A percentile compares a stretch with the other conserved stretches of the same genome.
phyloP scores from a whole-genome alignment of 2,113 vertebrate species.

The Thryonomys swinderianus region DNA sequence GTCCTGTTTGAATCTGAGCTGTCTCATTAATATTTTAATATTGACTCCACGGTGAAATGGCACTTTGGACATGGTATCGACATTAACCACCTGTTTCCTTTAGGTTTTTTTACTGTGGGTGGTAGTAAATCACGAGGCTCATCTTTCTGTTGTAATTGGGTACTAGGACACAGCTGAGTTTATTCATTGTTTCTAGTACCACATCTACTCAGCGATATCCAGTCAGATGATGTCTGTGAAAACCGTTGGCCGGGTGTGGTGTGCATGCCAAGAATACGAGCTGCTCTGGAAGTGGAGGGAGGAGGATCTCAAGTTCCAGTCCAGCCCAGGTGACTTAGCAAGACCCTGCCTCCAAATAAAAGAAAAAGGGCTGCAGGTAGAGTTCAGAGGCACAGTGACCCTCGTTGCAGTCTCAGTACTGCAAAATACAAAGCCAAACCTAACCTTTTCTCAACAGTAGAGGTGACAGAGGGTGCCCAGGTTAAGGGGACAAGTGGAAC shows the following conservation, averaged over 20 bases:
- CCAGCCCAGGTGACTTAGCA: not conserved
- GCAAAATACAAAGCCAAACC: not conserved
- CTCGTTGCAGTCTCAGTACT: not conserved
- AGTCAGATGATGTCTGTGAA: not conserved
- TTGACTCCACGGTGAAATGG: not conserved
- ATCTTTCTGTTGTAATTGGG: not conserved
- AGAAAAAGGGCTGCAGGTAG: not conserved
- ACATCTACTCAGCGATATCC: not conserved
- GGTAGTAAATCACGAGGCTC: not conserved
- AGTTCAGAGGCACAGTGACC: not conserved
- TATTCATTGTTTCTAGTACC: not conserved
- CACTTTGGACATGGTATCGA: not conserved
- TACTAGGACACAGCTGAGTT: not conserved
- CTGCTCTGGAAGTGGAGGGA: not conserved
- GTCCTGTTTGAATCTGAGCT: not conserved
- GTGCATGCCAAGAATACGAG: not conserved
- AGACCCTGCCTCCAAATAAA: not conserved
- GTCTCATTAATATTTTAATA: not conserved
- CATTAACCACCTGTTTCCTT: not conserved
- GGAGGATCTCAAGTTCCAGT: not conserved
- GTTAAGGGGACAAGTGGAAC: not conserved
- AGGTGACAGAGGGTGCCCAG: not conserved
- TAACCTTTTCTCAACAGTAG: not conserved
- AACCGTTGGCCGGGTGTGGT: not conserved
- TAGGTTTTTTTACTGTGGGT: not conserved